Percentiles rank a stretch among this genome's conserved stretches.
These are phyloP conservation scores for Scomberomorus guttatus DNA, from an alignment of 2,797 vertebrate species.

Conservation along the genomic window DNA sequence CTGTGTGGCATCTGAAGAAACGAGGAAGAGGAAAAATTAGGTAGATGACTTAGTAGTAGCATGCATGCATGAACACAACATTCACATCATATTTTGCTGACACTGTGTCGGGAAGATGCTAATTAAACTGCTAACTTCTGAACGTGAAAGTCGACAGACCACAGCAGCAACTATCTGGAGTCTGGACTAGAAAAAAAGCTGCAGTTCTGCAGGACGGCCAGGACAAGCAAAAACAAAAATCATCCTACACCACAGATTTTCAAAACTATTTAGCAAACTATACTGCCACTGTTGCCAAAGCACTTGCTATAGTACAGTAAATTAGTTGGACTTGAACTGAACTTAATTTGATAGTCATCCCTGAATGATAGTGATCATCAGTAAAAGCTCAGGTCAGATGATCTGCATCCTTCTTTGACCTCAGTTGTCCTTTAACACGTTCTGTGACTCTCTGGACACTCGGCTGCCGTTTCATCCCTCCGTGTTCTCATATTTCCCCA, in stretches of 20 bases:
- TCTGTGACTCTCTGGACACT: constrained; percentile 59
- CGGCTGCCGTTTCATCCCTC: constrained; percentile 64
- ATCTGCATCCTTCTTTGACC: constrained; percentile 52
- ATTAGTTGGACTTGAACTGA: constrained; percentile 32
- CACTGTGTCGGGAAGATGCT: too few relatives aligned
- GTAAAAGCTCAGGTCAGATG: constrained; percentile 35
- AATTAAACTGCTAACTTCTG: too few relatives aligned
- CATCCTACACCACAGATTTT: background rate
- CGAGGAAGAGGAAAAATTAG: constrained; percentile 7
- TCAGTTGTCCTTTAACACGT: constrained; percentile 66
- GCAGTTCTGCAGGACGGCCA: background rate
- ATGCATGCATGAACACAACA: too few relatives aligned
- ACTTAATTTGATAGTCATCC: constrained; percentile 38
- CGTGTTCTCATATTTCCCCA: constrained; percentile 68
- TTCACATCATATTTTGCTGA: too few relatives aligned
- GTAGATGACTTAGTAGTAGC: background rate
- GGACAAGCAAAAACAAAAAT: background rate
- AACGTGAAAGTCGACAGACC: background rate
- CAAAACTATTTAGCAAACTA: background rate
- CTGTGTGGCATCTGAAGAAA: constrained; percentile 71
- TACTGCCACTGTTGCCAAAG: background rate
- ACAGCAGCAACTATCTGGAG: background rate
- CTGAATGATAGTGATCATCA: constrained; percentile 26
- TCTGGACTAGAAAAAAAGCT: background rate
- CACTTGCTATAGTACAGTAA: constrained; percentile 17